Base-by-base conservation (phyloP, 2,797 vertebrate species). In the Cuniculus paca region DNA sequence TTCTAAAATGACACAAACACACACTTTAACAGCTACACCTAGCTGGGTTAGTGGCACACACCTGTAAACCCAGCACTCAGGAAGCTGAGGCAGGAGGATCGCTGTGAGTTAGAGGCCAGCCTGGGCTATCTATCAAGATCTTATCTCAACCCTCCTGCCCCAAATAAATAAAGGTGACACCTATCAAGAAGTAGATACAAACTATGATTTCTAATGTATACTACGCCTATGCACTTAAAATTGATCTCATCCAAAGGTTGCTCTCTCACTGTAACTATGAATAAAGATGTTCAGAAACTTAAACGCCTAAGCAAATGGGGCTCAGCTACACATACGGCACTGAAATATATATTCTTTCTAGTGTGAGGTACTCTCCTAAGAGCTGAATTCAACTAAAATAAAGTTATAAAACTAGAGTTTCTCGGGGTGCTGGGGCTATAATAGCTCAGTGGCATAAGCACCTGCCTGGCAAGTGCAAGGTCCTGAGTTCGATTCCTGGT, bases 171-270 rank as follows among this genome's bases (percentile, higher is more conserved):
- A 72, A 72, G 39, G 39, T 2, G 36, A 94, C 2, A 86, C 4
- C 31, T 24, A 39, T 65, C 84, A 95, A 80, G 42, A 28, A 93
- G 86, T 5, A 83, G 50, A 94, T 89, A 74, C 0, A 78, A 89
- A 92, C 14, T 81, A 56, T 54, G 20, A 80, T 61, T 97, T 88
- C n/a, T 63, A 95, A 95, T 91, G 89, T 86, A 85, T 28, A 75
- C 39, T 36, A n/a, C n/a, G n/a, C 36, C 28, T 10, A 4, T 14
- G 4, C 20, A 13, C 39, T 72, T 42, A 26, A 24, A 42, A 12
- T 12, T 39, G 12, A 42, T 42, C 39, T 26, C 39, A 42, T 13
- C 11, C 2, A 24, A 26, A 2, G 70, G 1, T 12, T 26, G 36
- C 10, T 6, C 24, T 26, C 70, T 26, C 0, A 24, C 22, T 74